Conservation (phyloP, 2,888 invertebrate genomes). For the Caenorhabditis japonica region DNA sequence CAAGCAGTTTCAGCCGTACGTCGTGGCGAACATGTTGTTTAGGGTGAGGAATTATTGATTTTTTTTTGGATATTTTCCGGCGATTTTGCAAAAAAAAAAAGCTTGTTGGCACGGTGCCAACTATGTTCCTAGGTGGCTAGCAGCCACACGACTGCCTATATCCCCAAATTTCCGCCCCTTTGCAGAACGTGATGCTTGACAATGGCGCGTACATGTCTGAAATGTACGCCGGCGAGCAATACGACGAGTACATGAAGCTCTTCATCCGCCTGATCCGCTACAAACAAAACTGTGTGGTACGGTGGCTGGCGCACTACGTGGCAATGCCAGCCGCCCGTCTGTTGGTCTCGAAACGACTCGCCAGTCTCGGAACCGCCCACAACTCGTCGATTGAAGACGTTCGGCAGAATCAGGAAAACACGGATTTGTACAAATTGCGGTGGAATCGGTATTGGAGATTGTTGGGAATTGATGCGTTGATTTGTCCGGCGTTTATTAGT, state of each 20-base stretch:
- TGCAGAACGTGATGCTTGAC: slow-evolving; percentile 70
- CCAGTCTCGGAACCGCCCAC: slow-evolving; percentile 51
- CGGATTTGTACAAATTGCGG: slow-evolving; percentile 66
- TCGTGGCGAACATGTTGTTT: no score
- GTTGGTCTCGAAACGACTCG: slow-evolving; percentile 9
- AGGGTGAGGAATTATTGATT: no score
- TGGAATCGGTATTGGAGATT: slow-evolving; percentile 64
- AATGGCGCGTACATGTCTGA: slow-evolving; percentile 69
- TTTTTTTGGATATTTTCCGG: no score
- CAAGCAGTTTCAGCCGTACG: no score
- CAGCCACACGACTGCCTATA: no score
- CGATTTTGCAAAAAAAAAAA: no score
- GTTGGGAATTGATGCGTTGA: slow-evolving; percentile 75
- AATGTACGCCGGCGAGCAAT: slow-evolving; percentile 65
- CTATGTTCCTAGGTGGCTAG: no score
- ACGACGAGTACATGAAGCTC: slow-evolving; percentile 68
- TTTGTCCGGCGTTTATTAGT: slow-evolving; percentile 77
- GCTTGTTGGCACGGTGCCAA: no score
- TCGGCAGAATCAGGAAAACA: slow-evolving; percentile 67
- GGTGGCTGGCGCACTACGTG: slow-evolving; percentile 49
- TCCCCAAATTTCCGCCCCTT: background rate
- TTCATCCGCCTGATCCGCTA: slow-evolving; percentile 64
- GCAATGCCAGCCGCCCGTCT: slow-evolving; percentile 25
- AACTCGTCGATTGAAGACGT: slow-evolving; percentile 57
- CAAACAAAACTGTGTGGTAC: slow-evolving; percentile 35